phyloP scores from a whole-genome alignment of 2,113 vertebrate genomes.

The Narcine bancroftii region DNA sequence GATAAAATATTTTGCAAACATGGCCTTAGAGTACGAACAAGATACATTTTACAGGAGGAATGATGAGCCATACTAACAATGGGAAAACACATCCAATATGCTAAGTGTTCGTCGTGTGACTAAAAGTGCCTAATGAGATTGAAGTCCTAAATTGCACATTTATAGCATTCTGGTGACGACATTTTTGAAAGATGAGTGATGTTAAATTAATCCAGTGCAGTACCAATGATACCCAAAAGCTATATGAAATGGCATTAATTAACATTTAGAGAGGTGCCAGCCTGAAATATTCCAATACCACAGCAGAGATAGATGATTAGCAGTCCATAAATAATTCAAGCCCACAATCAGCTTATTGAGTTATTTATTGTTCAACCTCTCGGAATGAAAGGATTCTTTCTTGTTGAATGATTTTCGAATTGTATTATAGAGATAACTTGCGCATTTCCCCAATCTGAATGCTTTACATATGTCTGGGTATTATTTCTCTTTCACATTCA shows the following conservation, averaged over 20 bases:
- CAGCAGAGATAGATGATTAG: conserved; percentile 30
- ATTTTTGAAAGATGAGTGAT: conserved; percentile 34
- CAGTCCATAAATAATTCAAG: conserved; percentile 34
- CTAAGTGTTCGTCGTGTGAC: background rate
- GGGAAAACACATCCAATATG: background rate
- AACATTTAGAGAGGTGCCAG: conserved; percentile 31
- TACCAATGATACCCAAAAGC: conserved; percentile 31
- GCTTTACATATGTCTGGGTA: conserved; percentile 5
- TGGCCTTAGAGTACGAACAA: background rate
- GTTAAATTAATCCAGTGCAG: conserved; percentile 15
- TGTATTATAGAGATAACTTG: background rate
- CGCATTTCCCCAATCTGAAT: background rate
- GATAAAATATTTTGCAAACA: background rate
- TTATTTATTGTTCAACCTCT: conserved; percentile 31
- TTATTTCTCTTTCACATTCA: background rate
- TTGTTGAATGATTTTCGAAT: conserved; percentile 3
- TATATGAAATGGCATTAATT: conserved; percentile 35
- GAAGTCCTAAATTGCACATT: conserved; percentile 26
- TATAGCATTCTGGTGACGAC: background rate
- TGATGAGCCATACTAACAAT: background rate
- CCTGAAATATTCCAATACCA: conserved; percentile 13
- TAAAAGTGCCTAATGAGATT: background rate
- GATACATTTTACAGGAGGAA: background rate
- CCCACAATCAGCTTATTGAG: conserved; percentile 20
- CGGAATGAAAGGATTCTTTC: conserved; percentile 21